Conservation (phyloP, 2,888 invertebrate species). For the Dynastes grantii region DNA sequence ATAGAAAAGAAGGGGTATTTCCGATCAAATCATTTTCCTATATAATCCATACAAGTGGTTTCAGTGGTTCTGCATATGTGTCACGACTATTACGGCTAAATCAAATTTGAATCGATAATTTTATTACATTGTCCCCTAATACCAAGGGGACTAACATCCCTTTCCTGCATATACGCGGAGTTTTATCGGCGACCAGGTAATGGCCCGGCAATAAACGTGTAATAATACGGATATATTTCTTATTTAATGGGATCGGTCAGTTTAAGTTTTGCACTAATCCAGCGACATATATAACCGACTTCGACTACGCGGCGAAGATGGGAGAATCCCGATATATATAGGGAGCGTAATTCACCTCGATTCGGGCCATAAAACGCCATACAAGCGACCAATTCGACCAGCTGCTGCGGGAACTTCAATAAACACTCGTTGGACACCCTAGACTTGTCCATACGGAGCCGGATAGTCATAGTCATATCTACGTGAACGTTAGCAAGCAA, state of each 20-base stretch:
- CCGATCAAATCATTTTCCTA: no score
- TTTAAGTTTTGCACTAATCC: constrained; percentile 53
- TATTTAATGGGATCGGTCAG: constrained; percentile 52
- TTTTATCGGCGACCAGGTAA: constrained; percentile 34
- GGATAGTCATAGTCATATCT: background rate
- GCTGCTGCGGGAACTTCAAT: constrained; percentile 1
- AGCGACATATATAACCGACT: constrained; percentile 55
- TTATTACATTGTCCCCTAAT: background rate
- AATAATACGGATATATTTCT: constrained; percentile 52
- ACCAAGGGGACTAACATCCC: background rate
- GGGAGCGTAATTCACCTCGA: constrained; percentile 54
- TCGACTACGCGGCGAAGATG: constrained; percentile 55
- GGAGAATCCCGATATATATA: constrained; percentile 55
- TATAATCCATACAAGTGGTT: no score
- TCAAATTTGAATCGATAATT: constrained; percentile 2
- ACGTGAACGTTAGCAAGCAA: background rate
- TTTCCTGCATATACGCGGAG: background rate
- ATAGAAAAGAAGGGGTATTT: no score
- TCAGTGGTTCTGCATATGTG: no score
- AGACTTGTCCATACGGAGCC: background rate
- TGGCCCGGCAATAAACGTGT: constrained; percentile 35
- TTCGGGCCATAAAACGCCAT: constrained; percentile 55
- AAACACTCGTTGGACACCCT: background rate
- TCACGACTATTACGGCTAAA: background rate
- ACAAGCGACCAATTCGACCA: constrained; percentile 45